These are phyloP conservation scores for Bujurquina vittata DNA, from an alignment of 2,113 vertebrate genomes.

Conservation along the genomic window DNA sequence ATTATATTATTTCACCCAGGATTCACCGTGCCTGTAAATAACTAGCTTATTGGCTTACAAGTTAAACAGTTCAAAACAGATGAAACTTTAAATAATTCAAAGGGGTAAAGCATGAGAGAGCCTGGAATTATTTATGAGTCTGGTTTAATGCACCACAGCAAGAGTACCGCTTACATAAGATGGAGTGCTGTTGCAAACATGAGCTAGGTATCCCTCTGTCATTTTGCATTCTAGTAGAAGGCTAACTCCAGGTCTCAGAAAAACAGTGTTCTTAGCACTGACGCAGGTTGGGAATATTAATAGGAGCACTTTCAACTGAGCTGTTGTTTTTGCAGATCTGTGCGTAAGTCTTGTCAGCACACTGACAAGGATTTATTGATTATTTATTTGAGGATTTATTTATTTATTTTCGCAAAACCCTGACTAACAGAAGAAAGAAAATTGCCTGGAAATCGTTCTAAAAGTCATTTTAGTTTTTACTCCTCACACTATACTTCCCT, in stretches of 20 bases:
- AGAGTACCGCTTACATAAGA: not conserved
- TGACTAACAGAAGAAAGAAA: not conserved
- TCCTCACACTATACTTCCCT: not conserved
- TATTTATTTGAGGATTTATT: too few relatives aligned
- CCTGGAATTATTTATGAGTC: constrained; percentile 29
- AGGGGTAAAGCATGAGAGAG: not conserved
- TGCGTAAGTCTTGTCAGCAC: not conserved
- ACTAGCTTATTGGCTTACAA: not conserved
- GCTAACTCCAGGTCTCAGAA: not conserved
- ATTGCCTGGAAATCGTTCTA: not conserved
- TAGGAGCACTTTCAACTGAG: not conserved
- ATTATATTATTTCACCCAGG: not conserved
- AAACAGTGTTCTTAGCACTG: not conserved
- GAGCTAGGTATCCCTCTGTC: not conserved
- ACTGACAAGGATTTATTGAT: not conserved
- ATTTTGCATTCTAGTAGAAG: constrained; percentile 4
- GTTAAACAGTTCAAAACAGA: constrained; percentile 5
- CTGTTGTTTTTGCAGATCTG: not conserved
- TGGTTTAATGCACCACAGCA: not conserved
- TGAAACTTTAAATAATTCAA: constrained; percentile 15
- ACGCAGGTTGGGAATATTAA: not conserved
- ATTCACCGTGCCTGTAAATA: not conserved
- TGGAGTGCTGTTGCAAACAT: not conserved
- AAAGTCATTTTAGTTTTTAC: not conserved
- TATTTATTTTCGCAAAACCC: not conserved